Evolutionary conservation across 2,797 vertebrate genomes (phyloP), one percentile per base, ranked within the genome.

Genomic region (Microchirus variegatus): DNA sequence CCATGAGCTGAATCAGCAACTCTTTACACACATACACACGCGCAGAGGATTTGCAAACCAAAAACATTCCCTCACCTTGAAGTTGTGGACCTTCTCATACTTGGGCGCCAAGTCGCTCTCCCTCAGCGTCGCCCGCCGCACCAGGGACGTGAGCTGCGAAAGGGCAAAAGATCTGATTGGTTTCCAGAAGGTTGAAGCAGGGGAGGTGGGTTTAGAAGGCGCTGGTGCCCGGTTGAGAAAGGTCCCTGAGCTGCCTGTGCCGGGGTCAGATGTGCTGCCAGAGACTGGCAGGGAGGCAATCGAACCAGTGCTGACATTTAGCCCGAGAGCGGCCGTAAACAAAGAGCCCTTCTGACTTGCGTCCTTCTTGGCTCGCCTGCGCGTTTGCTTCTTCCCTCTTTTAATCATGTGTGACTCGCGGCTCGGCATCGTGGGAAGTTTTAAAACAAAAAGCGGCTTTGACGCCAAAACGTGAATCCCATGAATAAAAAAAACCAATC

Each of bases 91-190:
- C 92, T 99, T 99, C 91, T 99, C 97, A 40, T 99, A 98, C 86
- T 98, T 98, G 62, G 96, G 95, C 52, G 93, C 88, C 54, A 96
- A 90, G 60, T 99, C 96, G 36, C 95, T 99, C 92, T 99, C 97
- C 91, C 96, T 98, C 93, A 99, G 93, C 60, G 98, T 99, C 80
- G 97, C 96, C 87, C 98, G 94, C 80, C 97, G 94, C 87, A 99
- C 97, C 86, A 99, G 93, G 36, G 98, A 98, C 50, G 97, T 98
- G 86, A 99, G 90, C 98, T 99, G 98, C 3, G 96, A 99, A 96
- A 97, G 96, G 94, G 96, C 96, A 96, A 99, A 99, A 87, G 96
- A 95, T 95, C 96, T 95, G 81, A 99, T 96, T 92, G 97, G 96
- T 92, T 96, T 95, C 97, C 96, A 99, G 87, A 98, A 94, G 13